Evolutionary conservation across 2,888 invertebrate species (phyloP).

Genomic region (Erebia epiphron): DNA sequence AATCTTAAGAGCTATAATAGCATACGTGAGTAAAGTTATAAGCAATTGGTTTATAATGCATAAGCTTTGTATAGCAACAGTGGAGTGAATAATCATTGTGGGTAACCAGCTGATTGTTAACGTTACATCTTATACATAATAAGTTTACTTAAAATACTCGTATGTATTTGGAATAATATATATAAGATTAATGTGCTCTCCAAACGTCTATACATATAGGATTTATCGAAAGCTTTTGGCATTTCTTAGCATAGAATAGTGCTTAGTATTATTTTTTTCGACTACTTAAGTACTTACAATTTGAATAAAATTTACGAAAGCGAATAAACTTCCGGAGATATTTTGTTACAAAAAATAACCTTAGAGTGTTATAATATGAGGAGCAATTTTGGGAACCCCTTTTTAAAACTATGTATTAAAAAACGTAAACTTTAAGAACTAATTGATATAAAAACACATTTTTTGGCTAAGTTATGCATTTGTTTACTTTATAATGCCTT

Average conservation of each 20-base stretch:
- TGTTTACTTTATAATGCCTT: background rate
- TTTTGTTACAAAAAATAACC: background rate
- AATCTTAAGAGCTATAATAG: background rate
- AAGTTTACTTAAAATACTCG: constrained; percentile 2
- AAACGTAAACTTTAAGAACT: background rate
- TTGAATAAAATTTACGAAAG: too few relatives aligned
- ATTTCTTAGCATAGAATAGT: background rate
- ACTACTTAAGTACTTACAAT: background rate
- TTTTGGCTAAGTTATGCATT: background rate
- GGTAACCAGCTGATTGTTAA: constrained; percentile 38
- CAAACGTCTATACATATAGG: too few relatives aligned
- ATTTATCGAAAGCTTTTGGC: background rate
- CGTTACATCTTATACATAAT: constrained; percentile 30
- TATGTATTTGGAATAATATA: background rate
- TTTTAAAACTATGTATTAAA: background rate
- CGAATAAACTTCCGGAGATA: too few relatives aligned
- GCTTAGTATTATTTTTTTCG: background rate
- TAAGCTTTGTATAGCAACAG: constrained; percentile 33
- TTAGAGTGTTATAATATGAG: background rate
- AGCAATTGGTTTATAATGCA: constrained; percentile 20
- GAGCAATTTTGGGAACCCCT: background rate
- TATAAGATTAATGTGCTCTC: background rate
- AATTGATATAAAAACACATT: background rate
- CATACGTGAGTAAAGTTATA: background rate
- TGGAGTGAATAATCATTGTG: constrained; percentile 32